Percentiles rank a stretch among this genome's conserved stretches.
phyloP scores from a whole-genome alignment of 2,113 vertebrate species.

The Xiphophorus hellerii region DNA sequence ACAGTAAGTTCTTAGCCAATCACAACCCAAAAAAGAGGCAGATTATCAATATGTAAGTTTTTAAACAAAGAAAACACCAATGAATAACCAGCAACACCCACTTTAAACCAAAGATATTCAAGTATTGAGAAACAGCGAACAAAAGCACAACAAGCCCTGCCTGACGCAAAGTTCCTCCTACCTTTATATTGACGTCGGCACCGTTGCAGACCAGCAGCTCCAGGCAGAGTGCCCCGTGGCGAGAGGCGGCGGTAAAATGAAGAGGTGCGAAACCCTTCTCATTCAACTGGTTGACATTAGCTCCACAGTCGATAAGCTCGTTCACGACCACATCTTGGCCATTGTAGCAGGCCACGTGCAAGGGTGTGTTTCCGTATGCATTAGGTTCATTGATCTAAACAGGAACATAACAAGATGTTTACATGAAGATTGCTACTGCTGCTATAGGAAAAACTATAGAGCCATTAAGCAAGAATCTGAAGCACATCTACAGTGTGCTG shows the following conservation, averaged over 20 bases:
- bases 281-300: constrained; percentile 96
- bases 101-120: neutral
- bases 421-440: neutral
- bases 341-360: constrained; percentile 98
- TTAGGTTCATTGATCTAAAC: constrained; percentile 95
- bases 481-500: neutral
- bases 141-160: neutral
- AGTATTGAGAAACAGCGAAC: neutral
- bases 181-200: constrained; percentile 96
- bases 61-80: too few relatives aligned
- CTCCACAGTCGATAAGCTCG: constrained; percentile 95
- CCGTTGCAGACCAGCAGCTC: constrained; percentile 96
- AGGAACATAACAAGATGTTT: neutral
- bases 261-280: constrained; percentile 95
- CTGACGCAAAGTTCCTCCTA: constrained; percentile 54
- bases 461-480: neutral
- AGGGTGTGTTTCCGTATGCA: constrained; percentile 94
- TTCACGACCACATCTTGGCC: constrained; percentile 98
- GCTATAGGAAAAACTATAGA: neutral
- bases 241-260: constrained; percentile 96
- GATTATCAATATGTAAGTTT: too few relatives aligned
- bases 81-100: neutral
- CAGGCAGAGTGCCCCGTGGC: constrained; percentile 94
- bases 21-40: too few relatives aligned
- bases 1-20: too few relatives aligned